Evolutionary conservation across 2,888 invertebrate species (phyloP), one percentile per base, ranked within the genome.

Genomic region (Zhuqinia jingwanae): DNA sequence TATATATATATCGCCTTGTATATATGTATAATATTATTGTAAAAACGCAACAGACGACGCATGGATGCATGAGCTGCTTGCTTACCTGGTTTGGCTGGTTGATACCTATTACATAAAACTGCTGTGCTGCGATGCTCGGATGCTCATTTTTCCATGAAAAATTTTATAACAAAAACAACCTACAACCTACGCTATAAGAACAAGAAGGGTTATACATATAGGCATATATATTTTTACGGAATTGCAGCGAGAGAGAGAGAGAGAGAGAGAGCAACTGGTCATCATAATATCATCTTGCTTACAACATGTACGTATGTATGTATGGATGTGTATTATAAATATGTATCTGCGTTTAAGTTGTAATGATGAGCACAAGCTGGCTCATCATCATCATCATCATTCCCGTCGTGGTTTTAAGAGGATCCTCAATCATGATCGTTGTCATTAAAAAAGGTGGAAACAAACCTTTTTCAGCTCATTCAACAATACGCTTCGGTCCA

Each of bases 401-500:
- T 11, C 22, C 22, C 80, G 68, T 70, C 63, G 79, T 79, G 79
- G 63, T 79, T 79, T 79, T 65, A 65, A 79, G 65, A 65, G 65
- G 47, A 65, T 65, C 65, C 65, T 79, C 65, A 47, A 70, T 75
- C 75, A 70, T 47, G 85, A 79, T 85, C 63, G 50, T 65, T 63
- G 79, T 85, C 85, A 85, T 85, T 85, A 85, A 85, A 85, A 85
- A 79, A 79, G 79, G 85, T 85, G 79, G 85, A 79, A 79, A 79
- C 79, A 63, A 79, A 79, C 79, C 79, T 79, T 70, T 78, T 79
- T 63, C 75, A 70, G 56, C 63, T 85, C 85, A 85, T 85, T 85
- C 85, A 85, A 79, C 79, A 85, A 70, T 68, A 22, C 79, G 63
- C 85, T 79, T 73, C 73, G 79, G 85, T 79, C 85, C 79, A 85